Evolutionary conservation across 1,140 invertebrate species (phyloP).

Genomic region (Anoplolepis gracilipes): DNA sequence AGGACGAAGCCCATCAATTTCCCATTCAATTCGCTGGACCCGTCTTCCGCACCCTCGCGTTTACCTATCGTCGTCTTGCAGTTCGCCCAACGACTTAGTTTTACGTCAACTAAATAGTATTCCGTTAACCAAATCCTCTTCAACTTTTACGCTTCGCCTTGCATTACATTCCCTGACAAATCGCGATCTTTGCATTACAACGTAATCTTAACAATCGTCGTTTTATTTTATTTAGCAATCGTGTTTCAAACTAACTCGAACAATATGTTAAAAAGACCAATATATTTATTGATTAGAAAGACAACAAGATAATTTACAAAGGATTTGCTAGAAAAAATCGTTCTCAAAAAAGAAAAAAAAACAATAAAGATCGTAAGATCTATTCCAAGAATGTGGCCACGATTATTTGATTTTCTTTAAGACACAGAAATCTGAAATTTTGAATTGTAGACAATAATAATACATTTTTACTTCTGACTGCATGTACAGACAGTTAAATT

Average conservation of each 20-base stretch:
- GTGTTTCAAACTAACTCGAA: background rate
- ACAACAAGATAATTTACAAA: background rate
- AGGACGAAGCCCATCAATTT: constrained; percentile 79
- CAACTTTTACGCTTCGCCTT: constrained; percentile 14
- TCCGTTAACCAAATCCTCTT: constrained; percentile 24
- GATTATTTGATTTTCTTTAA: background rate
- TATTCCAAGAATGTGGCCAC: background rate
- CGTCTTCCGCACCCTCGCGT: constrained; percentile 59
- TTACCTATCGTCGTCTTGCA: constrained; percentile 32
- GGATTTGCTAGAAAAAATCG: background rate
- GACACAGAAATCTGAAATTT: background rate
- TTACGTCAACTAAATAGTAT: constrained; percentile 21
- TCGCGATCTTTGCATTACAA: background rate
- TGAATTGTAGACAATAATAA: background rate
- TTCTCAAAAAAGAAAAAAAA: background rate
- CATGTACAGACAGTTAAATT: background rate
- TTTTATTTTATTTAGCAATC: background rate
- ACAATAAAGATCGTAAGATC: background rate
- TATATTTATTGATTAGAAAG: too few relatives aligned
- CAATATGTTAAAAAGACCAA: background rate
- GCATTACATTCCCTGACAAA: background rate
- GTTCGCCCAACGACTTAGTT: constrained; percentile 23
- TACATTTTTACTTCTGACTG: background rate
- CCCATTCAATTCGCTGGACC: constrained; percentile 77
- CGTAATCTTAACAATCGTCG: background rate